phyloP scores from a whole-genome alignment of 2,888 invertebrate genomes.

The Troides aeacus region DNA sequence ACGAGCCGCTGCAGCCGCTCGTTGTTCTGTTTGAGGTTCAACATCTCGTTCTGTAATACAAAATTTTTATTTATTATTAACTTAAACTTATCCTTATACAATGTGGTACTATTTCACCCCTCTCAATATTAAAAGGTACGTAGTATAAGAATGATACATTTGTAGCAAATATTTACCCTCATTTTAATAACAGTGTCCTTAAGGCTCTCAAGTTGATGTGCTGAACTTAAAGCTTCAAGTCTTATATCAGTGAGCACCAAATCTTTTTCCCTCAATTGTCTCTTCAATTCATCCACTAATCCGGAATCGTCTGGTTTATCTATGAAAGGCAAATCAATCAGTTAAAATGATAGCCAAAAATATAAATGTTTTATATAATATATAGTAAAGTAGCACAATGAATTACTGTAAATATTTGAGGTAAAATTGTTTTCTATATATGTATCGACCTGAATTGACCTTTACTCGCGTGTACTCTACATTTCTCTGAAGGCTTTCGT shows the following conservation, averaged over 20 bases:
- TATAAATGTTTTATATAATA: not conserved
- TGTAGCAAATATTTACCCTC: conserved; percentile 82
- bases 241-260: conserved; percentile 97
- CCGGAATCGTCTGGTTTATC: conserved; percentile 72
- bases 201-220: conserved; percentile 97
- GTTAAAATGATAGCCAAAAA: not conserved
- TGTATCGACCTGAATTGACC: too few relatives aligned
- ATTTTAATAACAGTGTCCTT: conserved; percentile 98
- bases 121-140: too few relatives aligned
- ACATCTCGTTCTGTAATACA: conserved; percentile 92
- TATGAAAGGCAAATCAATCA: conserved; percentile 47
- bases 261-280: conserved; percentile 97
- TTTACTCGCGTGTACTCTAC: too few relatives aligned
- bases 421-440: too few relatives aligned
- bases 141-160: not conserved
- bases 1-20: conserved; percentile 95
- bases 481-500: too few relatives aligned
- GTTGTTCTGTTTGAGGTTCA: conserved; percentile 97
- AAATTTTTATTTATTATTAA: not conserved
- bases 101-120: too few relatives aligned
- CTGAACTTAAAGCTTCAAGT: conserved; percentile 96
- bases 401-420: too few relatives aligned
- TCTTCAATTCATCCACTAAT: conserved; percentile 90
- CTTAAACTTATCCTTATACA: too few relatives aligned
- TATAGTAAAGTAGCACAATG: too few relatives aligned